phyloP scores from a whole-genome alignment of 1,140 invertebrate species.

The Chlorops oryzae region DNA sequence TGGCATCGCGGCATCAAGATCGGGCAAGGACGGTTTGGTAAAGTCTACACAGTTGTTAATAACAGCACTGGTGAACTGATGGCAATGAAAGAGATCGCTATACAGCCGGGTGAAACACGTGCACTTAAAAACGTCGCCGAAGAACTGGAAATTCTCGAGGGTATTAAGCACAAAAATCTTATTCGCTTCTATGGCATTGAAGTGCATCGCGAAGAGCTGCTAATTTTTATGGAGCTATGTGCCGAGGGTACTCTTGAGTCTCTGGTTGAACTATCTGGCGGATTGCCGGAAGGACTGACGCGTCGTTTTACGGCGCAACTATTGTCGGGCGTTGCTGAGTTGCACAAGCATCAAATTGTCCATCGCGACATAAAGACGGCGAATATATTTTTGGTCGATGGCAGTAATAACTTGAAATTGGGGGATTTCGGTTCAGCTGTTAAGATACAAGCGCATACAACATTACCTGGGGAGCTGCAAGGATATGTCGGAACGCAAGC shows the following conservation, averaged over 20 bases:
- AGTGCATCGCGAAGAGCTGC: slow-evolving; percentile 81
- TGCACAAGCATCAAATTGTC: slow-evolving; percentile 73
- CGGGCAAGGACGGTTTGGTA: slow-evolving; percentile 74
- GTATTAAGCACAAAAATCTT: slow-evolving; percentile 78
- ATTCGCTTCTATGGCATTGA: slow-evolving; percentile 90
- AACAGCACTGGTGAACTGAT: slow-evolving; percentile 85
- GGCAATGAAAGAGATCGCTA: slow-evolving; percentile 87
- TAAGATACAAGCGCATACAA: slow-evolving; percentile 78
- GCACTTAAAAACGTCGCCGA: slow-evolving; percentile 75
- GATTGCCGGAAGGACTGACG: slow-evolving; percentile 70
- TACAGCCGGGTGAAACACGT: slow-evolving; percentile 76
- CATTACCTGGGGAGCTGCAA: slow-evolving; percentile 77
- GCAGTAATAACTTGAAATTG: slow-evolving; percentile 77
- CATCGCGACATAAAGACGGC: slow-evolving; percentile 85
- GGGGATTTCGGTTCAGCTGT: slow-evolving; percentile 87
- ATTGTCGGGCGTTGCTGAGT: slow-evolving; percentile 63
- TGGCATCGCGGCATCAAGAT: slow-evolving; percentile 86
- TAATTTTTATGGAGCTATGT: slow-evolving; percentile 84
- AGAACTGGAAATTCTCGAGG: slow-evolving; percentile 86
- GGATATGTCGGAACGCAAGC: slow-evolving; percentile 85
- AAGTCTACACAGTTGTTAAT: slow-evolving; percentile 89
- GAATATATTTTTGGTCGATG: slow-evolving; percentile 81
- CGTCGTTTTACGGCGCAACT: slow-evolving; percentile 78
- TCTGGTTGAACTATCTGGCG: slow-evolving; percentile 55
- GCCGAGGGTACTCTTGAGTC: slow-evolving; percentile 78